Percentiles rank a stretch among this genome's conserved stretches.
Conservation (phyloP, 1,140 invertebrate genomes). For the Magallana gigas region DNA sequence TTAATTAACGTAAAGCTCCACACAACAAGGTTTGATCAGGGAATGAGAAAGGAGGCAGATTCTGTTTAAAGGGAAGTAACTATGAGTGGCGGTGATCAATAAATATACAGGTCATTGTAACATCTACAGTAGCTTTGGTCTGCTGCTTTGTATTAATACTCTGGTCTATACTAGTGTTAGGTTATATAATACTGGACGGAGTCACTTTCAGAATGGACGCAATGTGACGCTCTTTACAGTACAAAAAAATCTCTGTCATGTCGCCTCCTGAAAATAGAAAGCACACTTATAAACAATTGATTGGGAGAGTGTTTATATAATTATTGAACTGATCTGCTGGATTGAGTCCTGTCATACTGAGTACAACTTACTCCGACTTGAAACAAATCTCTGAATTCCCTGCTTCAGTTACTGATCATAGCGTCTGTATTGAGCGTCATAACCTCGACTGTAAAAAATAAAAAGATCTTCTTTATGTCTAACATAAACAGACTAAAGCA, state of each 20-base stretch:
- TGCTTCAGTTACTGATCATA: not conserved
- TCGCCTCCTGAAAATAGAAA: not conserved
- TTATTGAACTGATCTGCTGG: too few relatives aligned
- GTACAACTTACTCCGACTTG: not conserved
- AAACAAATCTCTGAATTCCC: not conserved
- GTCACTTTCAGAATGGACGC: not conserved
- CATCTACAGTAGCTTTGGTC: slow-evolving; percentile 23
- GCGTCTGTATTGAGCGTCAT: not conserved
- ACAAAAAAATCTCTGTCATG: not conserved
- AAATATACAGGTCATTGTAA: not conserved
- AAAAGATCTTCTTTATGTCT: not conserved
- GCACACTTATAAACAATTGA: not conserved
- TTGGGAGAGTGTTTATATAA: too few relatives aligned
- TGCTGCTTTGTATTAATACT: slow-evolving; percentile 3
- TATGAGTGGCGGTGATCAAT: not conserved
- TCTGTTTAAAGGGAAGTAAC: slow-evolving; percentile 26
- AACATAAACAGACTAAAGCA: not conserved
- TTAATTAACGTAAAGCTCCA: slow-evolving; percentile 19
- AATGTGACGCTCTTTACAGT: slow-evolving; percentile 6
- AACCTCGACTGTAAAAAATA: not conserved
- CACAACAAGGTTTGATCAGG: not conserved
- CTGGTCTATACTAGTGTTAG: slow-evolving; percentile 4
- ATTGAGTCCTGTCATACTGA: too few relatives aligned
- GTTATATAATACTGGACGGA: slow-evolving; percentile 22
- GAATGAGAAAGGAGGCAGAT: not conserved